Evolutionary conservation across 2,888 invertebrate genomes (phyloP).

Genomic region (Pristionchus japonicus): DNA sequence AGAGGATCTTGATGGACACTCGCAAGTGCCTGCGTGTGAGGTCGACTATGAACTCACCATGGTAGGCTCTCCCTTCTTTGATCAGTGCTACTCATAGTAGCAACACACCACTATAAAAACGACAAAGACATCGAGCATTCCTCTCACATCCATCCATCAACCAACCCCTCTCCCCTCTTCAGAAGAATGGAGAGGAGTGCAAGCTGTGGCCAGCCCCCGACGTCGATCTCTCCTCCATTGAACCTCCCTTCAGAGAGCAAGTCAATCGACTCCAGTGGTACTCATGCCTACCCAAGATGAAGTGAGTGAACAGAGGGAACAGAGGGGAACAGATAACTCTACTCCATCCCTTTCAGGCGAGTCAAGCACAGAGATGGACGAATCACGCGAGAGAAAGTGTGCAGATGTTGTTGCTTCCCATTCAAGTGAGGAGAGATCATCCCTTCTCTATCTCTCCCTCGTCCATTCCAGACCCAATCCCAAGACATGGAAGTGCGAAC

Average conservation of each 20-base stretch:
- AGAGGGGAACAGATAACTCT: neutral
- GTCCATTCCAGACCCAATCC: slow-evolving; percentile 64
- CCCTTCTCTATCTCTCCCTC: neutral
- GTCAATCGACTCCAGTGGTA: slow-evolving; percentile 70
- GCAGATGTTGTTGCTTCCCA: slow-evolving; percentile 74
- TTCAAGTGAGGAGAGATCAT: slow-evolving; percentile 54
- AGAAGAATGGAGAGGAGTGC: slow-evolving; percentile 70
- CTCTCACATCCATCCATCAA: too few relatives aligned
- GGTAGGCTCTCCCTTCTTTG: slow-evolving; percentile 48
- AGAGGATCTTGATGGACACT: slow-evolving; percentile 65
- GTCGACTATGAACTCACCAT: slow-evolving; percentile 69
- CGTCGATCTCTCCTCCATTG: slow-evolving; percentile 68
- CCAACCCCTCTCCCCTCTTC: slow-evolving; percentile 40
- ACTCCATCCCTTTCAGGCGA: slow-evolving; percentile 50
- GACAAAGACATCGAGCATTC: too few relatives aligned
- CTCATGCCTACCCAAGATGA: slow-evolving; percentile 67
- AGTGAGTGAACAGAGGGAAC: slow-evolving; percentile 55
- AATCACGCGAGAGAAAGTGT: slow-evolving; percentile 66
- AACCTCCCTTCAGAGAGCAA: slow-evolving; percentile 68
- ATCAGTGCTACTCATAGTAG: too few relatives aligned
- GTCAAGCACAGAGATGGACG: slow-evolving; percentile 56
- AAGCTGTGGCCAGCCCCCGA: slow-evolving; percentile 69
- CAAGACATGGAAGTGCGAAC: slow-evolving; percentile 72
- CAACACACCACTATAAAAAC: too few relatives aligned
- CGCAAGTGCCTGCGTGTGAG: slow-evolving; percentile 68